phyloP scores from a whole-genome alignment of 1,140 invertebrate species.

The Drosophila persimilis region DNA sequence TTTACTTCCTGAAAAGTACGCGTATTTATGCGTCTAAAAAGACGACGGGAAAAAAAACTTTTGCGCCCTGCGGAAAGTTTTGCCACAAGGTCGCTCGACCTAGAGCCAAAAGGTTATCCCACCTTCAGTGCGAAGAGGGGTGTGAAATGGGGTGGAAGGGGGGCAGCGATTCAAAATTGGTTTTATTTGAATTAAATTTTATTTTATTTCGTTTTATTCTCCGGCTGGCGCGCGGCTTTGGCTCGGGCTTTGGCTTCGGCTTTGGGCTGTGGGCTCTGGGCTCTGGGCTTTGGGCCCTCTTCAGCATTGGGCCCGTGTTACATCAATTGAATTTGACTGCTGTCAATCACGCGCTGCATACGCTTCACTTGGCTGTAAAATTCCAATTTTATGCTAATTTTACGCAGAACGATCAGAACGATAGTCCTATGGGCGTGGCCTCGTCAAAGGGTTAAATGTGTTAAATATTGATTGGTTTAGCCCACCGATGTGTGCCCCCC shows the following conservation, averaged over 20 bases:
- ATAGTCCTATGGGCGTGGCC: conserved; percentile 18
- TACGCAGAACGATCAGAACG: conserved; percentile 73
- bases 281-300: conserved; percentile 32
- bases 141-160: neutral
- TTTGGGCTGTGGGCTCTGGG: conserved; percentile 3
- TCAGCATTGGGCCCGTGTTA: conserved; percentile 3
- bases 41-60: conserved; percentile 40
- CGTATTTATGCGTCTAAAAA: neutral
- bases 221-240: neutral
- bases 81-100: conserved; percentile 63
- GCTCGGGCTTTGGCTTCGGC: too few relatives aligned
- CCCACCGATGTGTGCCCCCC: conserved; percentile 32
- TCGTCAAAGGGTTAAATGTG: conserved; percentile 74
- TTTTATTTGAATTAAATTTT: conserved; percentile 82
- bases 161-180: conserved; percentile 58
- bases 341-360: conserved; percentile 80
- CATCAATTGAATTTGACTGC: conserved; percentile 81
- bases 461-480: conserved; percentile 79
- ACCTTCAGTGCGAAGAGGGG: neutral
- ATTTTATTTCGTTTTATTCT: conserved; percentile 70
- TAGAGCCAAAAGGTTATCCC: conserved; percentile 54
- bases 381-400: conserved; percentile 82
- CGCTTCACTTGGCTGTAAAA: conserved; percentile 79
- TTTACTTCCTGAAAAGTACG: too few relatives aligned
- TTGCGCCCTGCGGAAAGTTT: conserved; percentile 60